A percentile compares a stretch with the other conserved stretches of the same genome.
phyloP scores from a whole-genome alignment of 1,140 invertebrate genomes.

The honey bee (Apis mellifera) region DNA sequence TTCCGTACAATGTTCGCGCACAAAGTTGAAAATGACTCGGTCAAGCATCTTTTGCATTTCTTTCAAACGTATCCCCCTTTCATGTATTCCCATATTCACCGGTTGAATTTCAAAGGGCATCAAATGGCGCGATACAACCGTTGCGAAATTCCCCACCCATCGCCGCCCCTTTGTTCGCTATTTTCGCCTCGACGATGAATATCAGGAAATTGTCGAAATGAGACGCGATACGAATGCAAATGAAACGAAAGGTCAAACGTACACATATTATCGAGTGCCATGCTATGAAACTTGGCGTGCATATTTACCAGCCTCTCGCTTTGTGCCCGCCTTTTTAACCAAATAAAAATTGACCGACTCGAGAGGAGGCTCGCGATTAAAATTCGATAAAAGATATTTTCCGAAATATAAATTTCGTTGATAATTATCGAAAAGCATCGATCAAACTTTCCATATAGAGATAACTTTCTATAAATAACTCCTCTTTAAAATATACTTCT shows the following conservation, averaged over 20 bases:
- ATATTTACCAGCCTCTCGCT: neutral
- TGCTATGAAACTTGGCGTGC: neutral
- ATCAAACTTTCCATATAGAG: no score
- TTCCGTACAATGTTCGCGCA: neutral
- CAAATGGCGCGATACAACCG: neutral
- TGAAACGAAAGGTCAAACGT: slow-evolving; percentile 8
- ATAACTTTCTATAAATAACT: neutral
- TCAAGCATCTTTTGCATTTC: slow-evolving; percentile 27
- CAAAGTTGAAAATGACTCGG: neutral
- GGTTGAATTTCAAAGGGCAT: slow-evolving; percentile 26
- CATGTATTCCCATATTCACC: neutral
- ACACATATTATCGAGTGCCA: neutral
- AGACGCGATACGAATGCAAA: neutral
- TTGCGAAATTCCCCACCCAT: neutral
- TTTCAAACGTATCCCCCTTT: slow-evolving; percentile 6
- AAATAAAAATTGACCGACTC: no score
- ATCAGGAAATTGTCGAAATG: slow-evolving; percentile 11
- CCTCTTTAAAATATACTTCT: neutral
- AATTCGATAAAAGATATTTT: no score
- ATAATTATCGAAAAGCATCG: no score
- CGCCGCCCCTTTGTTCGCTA: neutral
- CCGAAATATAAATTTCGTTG: no score
- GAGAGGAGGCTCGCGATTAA: no score
- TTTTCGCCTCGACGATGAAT: neutral
- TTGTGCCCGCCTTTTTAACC: no score